phyloP scores from a whole-genome alignment of 2,888 invertebrate genomes.

The Argyresthia goedartella region DNA sequence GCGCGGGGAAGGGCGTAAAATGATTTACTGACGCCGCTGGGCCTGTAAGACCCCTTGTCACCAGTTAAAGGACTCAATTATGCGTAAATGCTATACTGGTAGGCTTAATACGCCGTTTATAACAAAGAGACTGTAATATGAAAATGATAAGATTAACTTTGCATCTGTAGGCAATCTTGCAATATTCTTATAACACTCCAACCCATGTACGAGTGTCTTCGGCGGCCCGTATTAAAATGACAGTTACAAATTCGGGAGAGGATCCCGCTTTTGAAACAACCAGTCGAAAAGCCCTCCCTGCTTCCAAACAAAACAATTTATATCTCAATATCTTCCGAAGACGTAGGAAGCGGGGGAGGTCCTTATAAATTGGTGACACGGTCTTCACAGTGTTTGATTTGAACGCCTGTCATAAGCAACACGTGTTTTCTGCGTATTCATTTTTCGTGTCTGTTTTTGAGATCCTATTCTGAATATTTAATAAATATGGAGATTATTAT shows the following conservation, averaged over 20 bases:
- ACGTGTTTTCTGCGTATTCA: background rate
- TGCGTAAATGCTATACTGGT: too few species aligned
- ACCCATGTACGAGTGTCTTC: too few species aligned
- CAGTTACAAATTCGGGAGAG: slow-evolving; percentile 3
- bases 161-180: too few species aligned
- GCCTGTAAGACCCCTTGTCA: too few species aligned
- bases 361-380: background rate
- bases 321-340: background rate
- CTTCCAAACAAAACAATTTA: background rate
- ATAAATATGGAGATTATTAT: background rate
- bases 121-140: too few species aligned
- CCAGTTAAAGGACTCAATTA: too few species aligned
- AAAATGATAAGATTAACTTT: too few species aligned
- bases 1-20: too few species aligned
- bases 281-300: background rate
- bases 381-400: background rate
- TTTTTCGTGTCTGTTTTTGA: background rate
- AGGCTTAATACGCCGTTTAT: too few species aligned
- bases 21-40: too few species aligned
- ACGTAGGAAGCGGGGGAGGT: background rate
- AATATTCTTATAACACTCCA: too few species aligned
- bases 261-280: background rate
- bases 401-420: background rate
- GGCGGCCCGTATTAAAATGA: slow-evolving; percentile 12
- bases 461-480: background rate